A percentile compares a stretch with the other conserved stretches of the same genome.
Conservation (phyloP, 1,140 invertebrate species). For the Drosophila sechellia region DNA sequence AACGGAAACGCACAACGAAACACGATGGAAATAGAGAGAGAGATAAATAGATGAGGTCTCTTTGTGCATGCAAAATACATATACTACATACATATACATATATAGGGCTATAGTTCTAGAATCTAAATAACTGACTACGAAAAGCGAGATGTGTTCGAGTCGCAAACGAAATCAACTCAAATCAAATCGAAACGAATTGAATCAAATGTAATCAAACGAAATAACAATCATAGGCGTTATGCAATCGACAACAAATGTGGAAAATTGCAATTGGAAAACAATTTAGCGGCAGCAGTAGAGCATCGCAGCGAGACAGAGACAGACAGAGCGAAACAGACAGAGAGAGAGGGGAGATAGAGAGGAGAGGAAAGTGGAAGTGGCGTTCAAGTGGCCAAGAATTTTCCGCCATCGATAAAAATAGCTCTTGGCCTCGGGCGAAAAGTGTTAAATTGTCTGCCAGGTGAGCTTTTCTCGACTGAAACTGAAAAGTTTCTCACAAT, state of each 20-base stretch:
- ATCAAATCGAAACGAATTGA: conserved; percentile 17
- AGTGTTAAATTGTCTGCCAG: conserved; percentile 48
- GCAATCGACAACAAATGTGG: conserved; percentile 44
- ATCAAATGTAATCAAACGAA: conserved; percentile 46
- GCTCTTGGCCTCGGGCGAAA: conserved; percentile 39
- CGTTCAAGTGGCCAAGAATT: conserved; percentile 31
- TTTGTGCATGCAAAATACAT: conserved; percentile 10
- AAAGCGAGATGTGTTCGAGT: conserved; percentile 12
- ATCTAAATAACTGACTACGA: conserved; percentile 1
- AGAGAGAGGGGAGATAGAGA: too few species aligned
- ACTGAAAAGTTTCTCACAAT: conserved; percentile 28
- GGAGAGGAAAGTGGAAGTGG: not conserved
- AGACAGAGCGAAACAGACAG: conserved; percentile 28
- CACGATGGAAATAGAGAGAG: conserved; percentile 1
- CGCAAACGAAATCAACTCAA: conserved; percentile 34
- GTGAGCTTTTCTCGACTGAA: conserved; percentile 26
- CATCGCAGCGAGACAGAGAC: conserved; percentile 39
- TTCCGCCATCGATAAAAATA: conserved; percentile 34
- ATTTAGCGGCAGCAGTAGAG: conserved; percentile 34
- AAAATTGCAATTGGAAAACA: conserved; percentile 54
- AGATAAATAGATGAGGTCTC: conserved; percentile 6
- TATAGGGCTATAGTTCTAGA: not conserved
- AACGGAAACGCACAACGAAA: conserved; percentile 25
- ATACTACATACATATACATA: not conserved
- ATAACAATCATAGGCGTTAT: conserved; percentile 51